Base-by-base conservation (phyloP, 2,888 invertebrate genomes). In the Parnassius mnemosyne region DNA sequence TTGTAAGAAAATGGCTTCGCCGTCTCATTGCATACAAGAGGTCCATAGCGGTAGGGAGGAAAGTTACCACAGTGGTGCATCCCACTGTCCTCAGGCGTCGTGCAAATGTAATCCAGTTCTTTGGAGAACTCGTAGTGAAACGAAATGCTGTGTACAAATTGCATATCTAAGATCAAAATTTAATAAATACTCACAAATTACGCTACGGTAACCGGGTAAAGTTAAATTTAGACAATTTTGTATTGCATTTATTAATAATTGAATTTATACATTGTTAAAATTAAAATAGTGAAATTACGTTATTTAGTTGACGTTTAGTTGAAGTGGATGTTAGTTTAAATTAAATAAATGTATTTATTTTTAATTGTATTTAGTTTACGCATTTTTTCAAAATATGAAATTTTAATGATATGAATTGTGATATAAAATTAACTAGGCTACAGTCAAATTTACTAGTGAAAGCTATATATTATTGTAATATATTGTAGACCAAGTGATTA, bases 41-140 rank as follows among this genome's bases (percentile, higher is more conserved):
- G 94, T 52, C 96, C 96, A 79, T 94, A 93, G 70, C 94, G 93
- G 78, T 93, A 95, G 16, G 96, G 95, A 63, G 98, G 97, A 73
- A 99, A 94, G 82, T 96, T 93, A 58, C 93, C 93, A 84, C 99
- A 99, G 50, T 93, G 92, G 85, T 99, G 98, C 97, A 99, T 98
- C 44, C 99, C 99, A 69, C 95, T 97, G 83, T 97, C 97, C 73
- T 97, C 96, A 46, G 96, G 95, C 73, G 95, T 95, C 69, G 97
- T 97, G 92, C 99, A 99, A 78, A 99, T 99, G 92, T 98, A 99
- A 89, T 99, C 99, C 91, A 97, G 94, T 79, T 97, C 97, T 87
- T 95, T 95, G 65, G 95, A 95, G 90, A 95, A 95, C 87, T 95
- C 95, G 93, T 97, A 98, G 93, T 96, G 96, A 82, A 95, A 95